Evolutionary conservation across 2,888 invertebrate species (phyloP), one percentile per base, ranked within the genome.

Genomic region (Corythucha ciliata): DNA sequence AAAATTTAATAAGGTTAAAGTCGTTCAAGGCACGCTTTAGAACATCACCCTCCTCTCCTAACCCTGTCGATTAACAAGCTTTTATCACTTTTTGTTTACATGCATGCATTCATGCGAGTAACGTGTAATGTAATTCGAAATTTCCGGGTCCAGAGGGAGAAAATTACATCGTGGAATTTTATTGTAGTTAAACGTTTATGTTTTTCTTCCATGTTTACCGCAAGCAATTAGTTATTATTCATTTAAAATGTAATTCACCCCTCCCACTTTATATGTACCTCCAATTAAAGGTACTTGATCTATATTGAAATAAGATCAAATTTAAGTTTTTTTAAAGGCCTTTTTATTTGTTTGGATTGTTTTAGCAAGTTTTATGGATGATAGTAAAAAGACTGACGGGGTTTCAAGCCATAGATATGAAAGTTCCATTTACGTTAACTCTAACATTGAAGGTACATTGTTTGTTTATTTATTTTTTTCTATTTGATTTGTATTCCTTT

Each of bases 301-400:
- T n/a, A n/a, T n/a, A n/a, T n/a, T n/a, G n/a, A n/a, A n/a, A n/a
- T n/a, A n/a, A n/a, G n/a, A n/a, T 21, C 25, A 22, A 39, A 24
- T 39, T 37, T 45, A 16, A 32, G 16, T 45, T 47, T 47, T 18
- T 12, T n/a, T n/a, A n/a, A n/a, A n/a, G n/a, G 22, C 36, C 22
- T 27, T 36, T 47, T 24, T 48, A 8, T 29, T 48, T 48, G 24
- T 39, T 48, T 48, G 20, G 29, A 20, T 52, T 54, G 51, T 48
- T 48, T 48, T 54, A 54, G 54, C 54, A 33, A 37, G 36, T 54
- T 40, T 20, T 51, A 47, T 51, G 20, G 54, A 54, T 42, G 29
- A 52, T 50, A 46, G 48, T 33, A 55, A 55, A 55, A 55, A 55
- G 55, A 52, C 48, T 47, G 55, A 55, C 44, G 50, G 50, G 48